Percentiles rank a stretch among this genome's conserved stretches.
phyloP scores from a whole-genome alignment of 1,140 invertebrate genomes.

The Leptinotarsa defecta region DNA sequence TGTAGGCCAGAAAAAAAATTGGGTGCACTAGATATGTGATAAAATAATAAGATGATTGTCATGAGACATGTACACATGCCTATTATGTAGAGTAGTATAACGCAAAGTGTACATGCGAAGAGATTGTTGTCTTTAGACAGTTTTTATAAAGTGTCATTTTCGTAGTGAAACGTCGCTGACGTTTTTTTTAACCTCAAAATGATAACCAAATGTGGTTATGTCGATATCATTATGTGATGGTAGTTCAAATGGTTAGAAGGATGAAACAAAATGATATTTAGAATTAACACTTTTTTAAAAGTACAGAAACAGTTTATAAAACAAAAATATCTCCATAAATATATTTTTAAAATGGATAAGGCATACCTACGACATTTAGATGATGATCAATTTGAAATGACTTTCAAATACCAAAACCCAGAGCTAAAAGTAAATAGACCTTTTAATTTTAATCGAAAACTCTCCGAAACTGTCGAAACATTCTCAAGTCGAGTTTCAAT shows the following conservation, averaged over 20 bases:
- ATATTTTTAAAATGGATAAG: slow-evolving; percentile 51
- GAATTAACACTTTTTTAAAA: neutral
- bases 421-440: slow-evolving; percentile 43
- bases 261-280: slow-evolving; percentile 6
- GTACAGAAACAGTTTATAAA: neutral
- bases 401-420: slow-evolving; percentile 44
- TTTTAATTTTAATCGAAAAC: slow-evolving; percentile 51
- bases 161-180: neutral
- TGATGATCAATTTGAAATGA: slow-evolving; percentile 50
- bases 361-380: slow-evolving; percentile 49
- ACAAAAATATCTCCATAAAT: slow-evolving; percentile 37
- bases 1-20: no score
- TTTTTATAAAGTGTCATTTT: no score
- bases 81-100: no score
- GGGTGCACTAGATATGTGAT: no score
- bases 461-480: slow-evolving; percentile 45
- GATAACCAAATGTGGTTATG: neutral
- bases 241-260: neutral
- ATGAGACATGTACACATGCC: no score
- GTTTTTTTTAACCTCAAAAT: neutral
- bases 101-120: no score
- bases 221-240: neutral
- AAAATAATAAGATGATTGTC: no score
- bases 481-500: slow-evolving; percentile 46
- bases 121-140: no score